Evolutionary conservation across 2,888 invertebrate species (phyloP), one percentile per base, ranked within the genome.

Genomic region (Thymelicus sylvestris): DNA sequence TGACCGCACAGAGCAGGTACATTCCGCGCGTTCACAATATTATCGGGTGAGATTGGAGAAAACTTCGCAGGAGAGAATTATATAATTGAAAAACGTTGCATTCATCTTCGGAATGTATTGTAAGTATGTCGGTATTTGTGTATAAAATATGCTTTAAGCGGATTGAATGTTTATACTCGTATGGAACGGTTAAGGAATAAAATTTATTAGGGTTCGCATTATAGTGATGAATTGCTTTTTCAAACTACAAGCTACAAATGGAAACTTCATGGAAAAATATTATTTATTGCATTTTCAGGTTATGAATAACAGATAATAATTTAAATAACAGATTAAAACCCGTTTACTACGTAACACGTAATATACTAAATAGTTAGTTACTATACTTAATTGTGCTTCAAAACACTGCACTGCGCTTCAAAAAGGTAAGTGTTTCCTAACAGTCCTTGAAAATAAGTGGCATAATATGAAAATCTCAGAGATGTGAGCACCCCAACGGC

Each of bases 401-500:
- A 52, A 52, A 52, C 6, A 12, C 57, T 59, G 59, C 38, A 38
- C 39, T 31, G 19, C 13, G 59, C 39, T 59, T 13, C n/a, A n/a
- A 39, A 39, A 59, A 59, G 6, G n/a, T n/a, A 39, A 59, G 59
- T 59, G 39, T 39, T 39, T 50, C 19, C 52, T 44, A 50, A 38
- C 12, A 41, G 65, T 48, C 48, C 69, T 70, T 65, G 60, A 65
- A 70, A 65, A 50, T 65, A 69, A 78, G 78, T 72, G 76, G 73
- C 70, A 72, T 74, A 76, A 76, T 73, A 73, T 70, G 71, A 67
- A 76, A 76, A 74, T 73, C 74, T 72, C 73, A 73, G 77, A 73
- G 74, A 77, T 78, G 73, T 74, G 78, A 74, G 77, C 67, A 79
- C 76, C 66, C 72, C 66, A 72, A 24, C 67, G 73, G 67, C 57